These are phyloP conservation scores for Sphaerolaimus hirsutus DNA, from an alignment of 2,888 invertebrate genomes.

Conservation along the genomic window DNA sequence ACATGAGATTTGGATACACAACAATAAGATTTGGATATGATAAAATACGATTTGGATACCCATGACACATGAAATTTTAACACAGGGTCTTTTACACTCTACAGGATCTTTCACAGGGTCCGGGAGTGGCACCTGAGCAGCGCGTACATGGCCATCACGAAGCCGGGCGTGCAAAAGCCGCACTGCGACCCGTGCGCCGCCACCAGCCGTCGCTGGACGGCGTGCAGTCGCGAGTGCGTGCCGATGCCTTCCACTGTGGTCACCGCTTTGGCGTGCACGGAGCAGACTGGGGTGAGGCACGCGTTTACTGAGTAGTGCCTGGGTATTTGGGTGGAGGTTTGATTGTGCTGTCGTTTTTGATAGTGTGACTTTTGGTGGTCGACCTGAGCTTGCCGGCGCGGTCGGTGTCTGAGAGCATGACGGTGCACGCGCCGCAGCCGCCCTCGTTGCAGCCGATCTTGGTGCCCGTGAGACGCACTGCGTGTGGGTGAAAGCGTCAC, in stretches of 20 bases:
- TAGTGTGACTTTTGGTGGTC: too few species aligned
- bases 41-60: too few species aligned
- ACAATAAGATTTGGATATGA: too few species aligned
- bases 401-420: conserved; percentile 12
- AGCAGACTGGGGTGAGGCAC: conserved; percentile 60
- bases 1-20: too few species aligned
- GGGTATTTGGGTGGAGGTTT: conserved; percentile 4
- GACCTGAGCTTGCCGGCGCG: not conserved
- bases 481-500: too few species aligned
- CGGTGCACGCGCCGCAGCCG: conserved; percentile 31
- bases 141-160: conserved; percentile 88
- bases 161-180: conserved; percentile 81
- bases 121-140: conserved; percentile 50
- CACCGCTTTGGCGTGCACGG: conserved; percentile 61
- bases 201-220: conserved; percentile 39
- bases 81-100: too few species aligned
- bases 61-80: too few species aligned
- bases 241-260: conserved; percentile 75
- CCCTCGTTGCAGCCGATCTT: conserved; percentile 31
- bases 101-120: too few species aligned
- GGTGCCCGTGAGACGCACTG: conserved; percentile 17
- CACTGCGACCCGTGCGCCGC: conserved; percentile 69
- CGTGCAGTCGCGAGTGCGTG: conserved; percentile 40
- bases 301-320: conserved; percentile 43
- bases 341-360: too few species aligned